Percentiles rank a stretch among this genome's conserved stretches.
Conservation (phyloP, 2,113 vertebrate species). For the Xyliphius kryptos region DNA sequence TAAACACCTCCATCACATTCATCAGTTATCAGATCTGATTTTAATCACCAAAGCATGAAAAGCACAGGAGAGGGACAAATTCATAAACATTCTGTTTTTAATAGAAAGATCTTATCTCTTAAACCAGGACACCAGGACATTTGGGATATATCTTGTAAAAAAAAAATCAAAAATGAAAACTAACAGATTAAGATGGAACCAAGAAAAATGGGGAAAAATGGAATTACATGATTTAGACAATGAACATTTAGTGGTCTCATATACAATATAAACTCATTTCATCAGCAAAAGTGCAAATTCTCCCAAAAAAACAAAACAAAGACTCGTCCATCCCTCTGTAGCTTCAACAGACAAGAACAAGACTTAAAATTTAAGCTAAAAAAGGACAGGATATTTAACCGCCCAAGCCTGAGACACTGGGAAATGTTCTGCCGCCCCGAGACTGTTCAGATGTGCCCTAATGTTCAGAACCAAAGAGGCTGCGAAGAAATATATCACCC, state of each 20-base stretch:
- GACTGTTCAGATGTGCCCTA: slow-evolving; percentile 34
- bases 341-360: slow-evolving; percentile 54
- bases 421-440: slow-evolving; percentile 48
- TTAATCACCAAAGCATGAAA: background rate
- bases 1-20: too few species aligned
- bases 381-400: slow-evolving; percentile 46
- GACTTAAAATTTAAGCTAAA: slow-evolving; percentile 40
- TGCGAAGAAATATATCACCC: slow-evolving; percentile 4
- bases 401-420: slow-evolving; percentile 53
- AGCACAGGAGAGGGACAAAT: slow-evolving; percentile 28
- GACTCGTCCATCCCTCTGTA: slow-evolving; percentile 50
- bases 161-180: slow-evolving; percentile 49
- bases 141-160: slow-evolving; percentile 66
- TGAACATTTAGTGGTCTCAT: slow-evolving; percentile 75
- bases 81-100: slow-evolving; percentile 69
- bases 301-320: slow-evolving; percentile 35
- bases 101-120: slow-evolving; percentile 75
- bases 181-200: slow-evolving; percentile 48
- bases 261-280: slow-evolving; percentile 67
- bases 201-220: slow-evolving; percentile 58
- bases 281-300: slow-evolving; percentile 73
- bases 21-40: too few species aligned
- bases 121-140: slow-evolving; percentile 74
- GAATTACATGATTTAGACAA: slow-evolving; percentile 69
- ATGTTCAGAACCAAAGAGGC: slow-evolving; percentile 17